Conservation (phyloP, 2,797 vertebrate species). For the Oreochromis mossambicus region DNA sequence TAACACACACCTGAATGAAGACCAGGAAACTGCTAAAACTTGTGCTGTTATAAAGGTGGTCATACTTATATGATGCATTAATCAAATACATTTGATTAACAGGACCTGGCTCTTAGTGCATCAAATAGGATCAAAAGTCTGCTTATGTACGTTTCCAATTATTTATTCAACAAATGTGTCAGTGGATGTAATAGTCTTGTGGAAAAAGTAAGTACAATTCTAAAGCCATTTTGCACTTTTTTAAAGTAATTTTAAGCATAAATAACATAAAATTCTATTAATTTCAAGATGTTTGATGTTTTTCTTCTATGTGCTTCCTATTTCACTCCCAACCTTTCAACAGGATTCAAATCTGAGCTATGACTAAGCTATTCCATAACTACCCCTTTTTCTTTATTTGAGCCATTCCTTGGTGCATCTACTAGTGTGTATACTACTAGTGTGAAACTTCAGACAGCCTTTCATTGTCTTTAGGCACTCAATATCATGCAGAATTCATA, state of each 20-base stretch:
- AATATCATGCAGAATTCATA: background rate
- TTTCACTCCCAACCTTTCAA: background rate
- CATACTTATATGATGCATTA: background rate
- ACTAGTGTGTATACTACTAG: background rate
- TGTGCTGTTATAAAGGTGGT: background rate
- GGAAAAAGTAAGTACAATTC: background rate
- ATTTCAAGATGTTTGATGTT: background rate
- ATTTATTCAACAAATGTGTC: background rate
- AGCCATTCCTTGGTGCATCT: background rate
- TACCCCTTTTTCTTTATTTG: background rate
- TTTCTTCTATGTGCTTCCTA: background rate
- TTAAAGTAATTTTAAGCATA: background rate
- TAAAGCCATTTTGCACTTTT: background rate
- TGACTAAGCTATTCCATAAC: background rate
- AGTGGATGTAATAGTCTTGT: background rate
- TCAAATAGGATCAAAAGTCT: background rate
- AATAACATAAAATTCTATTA: background rate
- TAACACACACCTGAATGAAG: background rate
- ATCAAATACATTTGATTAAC: background rate
- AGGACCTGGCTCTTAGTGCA: background rate
- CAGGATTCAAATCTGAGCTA: background rate
- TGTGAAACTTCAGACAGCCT: background rate
- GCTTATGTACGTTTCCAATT: background rate
- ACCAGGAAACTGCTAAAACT: background rate
- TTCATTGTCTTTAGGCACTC: background rate